Percentiles rank a stretch among this genome's conserved stretches.
phyloP scores from a whole-genome alignment of 2,797 vertebrate species.

The Malacoraja senta region DNA sequence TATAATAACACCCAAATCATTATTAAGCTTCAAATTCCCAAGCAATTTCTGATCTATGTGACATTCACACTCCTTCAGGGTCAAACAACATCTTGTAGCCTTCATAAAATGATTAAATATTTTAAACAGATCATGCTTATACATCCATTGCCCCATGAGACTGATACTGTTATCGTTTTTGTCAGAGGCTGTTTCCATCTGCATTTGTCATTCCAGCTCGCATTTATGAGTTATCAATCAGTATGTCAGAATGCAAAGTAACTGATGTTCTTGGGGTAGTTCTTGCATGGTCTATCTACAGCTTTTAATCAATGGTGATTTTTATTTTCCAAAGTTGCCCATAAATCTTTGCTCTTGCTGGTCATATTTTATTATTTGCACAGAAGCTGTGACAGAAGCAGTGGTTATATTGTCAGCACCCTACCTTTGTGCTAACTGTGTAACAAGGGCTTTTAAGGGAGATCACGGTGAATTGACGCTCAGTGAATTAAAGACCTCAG shows the following conservation, averaged over 20 bases:
- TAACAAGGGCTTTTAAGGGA: slow-evolving; percentile 82
- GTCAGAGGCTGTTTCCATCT: slow-evolving; percentile 98
- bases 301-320: slow-evolving; percentile 98
- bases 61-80: slow-evolving; percentile 99
- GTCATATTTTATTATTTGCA: slow-evolving; percentile 83
- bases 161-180: slow-evolving; percentile 99
- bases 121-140: slow-evolving; percentile 97
- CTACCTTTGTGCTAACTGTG: slow-evolving; percentile 84
- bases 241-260: slow-evolving; percentile 99
- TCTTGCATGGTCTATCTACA: slow-evolving; percentile 96
- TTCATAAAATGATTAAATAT: slow-evolving; percentile 99
- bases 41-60: slow-evolving; percentile 91
- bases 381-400: slow-evolving; percentile 83
- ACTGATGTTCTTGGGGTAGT: slow-evolving; percentile 96
- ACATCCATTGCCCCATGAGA: slow-evolving; percentile 89
- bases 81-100: slow-evolving; percentile 96
- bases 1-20: slow-evolving; percentile 75
- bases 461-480: slow-evolving; percentile 68
- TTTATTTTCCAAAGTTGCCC: slow-evolving; percentile 82
- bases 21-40: slow-evolving; percentile 92
- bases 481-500: slow-evolving; percentile 54
- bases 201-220: slow-evolving; percentile 95
- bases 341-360: slow-evolving; percentile 83
- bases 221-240: slow-evolving; percentile 99
- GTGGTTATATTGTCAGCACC: slow-evolving; percentile 96